Base-by-base conservation (phyloP, 2,888 invertebrate species). In the Odiellus spinosus region DNA sequence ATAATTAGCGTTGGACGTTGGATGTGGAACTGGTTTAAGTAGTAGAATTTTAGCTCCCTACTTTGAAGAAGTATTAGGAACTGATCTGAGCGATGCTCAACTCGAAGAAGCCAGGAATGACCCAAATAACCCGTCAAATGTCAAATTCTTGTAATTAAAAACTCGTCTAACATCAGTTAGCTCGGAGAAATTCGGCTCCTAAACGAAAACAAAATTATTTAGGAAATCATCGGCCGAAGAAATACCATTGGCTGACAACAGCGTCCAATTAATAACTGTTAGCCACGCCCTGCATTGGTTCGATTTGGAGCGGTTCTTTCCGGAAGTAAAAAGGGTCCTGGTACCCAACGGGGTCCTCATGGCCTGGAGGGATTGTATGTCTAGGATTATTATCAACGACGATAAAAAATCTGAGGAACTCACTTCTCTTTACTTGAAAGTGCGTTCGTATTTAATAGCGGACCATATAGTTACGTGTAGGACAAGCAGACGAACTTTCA, bases 21-120 rank as follows among this genome's bases (percentile, higher is more conserved):
- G 69, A 2, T 71, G 71, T 58, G 71, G 71, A 5, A 63, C 64
- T 17, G 71, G 71, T 15, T 70, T 70, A 55, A 67, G 66, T 48
- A 68, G 70, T 0, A 48, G 57, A 12, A 61, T 63, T 3, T 55
- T 70, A 32, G 60, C 64, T 1, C 59, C 61, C 2, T 60, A 65
- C 50, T 71, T 71, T 51, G 55, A 57, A 20, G 53, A 60, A 42
- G 67, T 71, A 8, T 57, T 67, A 19, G 71, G 70, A 10, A 56
- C 65, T 20, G 71, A 71, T 56, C 60, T 67, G 8, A 67, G 67
- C 48, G 50, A 59, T 11, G 61, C 61, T 15, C 67, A 67, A 52
- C 60, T 70, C 32, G 54, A 57, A 5, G 60, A 64, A 43, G 69
- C 69, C 4, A 53, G 54, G 4, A 62, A 62, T 50, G 56, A 62